Conservation (phyloP, 1,140 invertebrate species). For the Sitobion miscanthi region DNA sequence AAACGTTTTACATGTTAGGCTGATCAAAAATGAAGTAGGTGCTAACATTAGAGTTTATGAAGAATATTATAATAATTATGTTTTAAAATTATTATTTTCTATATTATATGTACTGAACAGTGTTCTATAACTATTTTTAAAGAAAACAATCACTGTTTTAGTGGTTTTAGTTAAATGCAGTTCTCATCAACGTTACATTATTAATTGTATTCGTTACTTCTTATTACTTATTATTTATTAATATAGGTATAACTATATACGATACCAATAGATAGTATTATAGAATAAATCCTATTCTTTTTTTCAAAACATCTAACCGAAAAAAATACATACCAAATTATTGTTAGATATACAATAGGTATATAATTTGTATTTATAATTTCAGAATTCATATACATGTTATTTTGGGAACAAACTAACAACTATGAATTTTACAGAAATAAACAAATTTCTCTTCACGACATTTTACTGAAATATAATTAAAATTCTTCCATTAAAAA, state of each 20-base stretch:
- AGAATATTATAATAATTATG: background rate
- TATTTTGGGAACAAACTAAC: background rate
- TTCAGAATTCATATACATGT: background rate
- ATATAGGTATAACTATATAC: background rate
- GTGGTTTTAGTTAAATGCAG: background rate
- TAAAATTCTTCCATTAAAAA: background rate
- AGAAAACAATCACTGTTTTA: background rate
- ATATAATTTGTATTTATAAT: too few species aligned
- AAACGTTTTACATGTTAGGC: background rate
- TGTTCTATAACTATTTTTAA: background rate
- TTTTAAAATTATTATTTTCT: background rate
- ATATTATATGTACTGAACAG: background rate
- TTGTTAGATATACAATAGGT: too few species aligned
- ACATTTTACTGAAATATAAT: background rate
- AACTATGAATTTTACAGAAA: background rate
- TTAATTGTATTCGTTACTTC: background rate
- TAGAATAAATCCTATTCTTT: background rate
- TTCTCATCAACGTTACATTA: background rate
- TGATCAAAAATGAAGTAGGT: background rate
- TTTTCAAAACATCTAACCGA: background rate
- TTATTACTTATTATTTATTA: background rate
- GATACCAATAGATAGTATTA: background rate
- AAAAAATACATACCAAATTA: too few species aligned
- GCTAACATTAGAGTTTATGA: background rate
- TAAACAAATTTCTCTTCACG: background rate